Evolutionary conservation across 2,888 invertebrate genomes (phyloP).

Genomic region (Galeruca laticollis): DNA sequence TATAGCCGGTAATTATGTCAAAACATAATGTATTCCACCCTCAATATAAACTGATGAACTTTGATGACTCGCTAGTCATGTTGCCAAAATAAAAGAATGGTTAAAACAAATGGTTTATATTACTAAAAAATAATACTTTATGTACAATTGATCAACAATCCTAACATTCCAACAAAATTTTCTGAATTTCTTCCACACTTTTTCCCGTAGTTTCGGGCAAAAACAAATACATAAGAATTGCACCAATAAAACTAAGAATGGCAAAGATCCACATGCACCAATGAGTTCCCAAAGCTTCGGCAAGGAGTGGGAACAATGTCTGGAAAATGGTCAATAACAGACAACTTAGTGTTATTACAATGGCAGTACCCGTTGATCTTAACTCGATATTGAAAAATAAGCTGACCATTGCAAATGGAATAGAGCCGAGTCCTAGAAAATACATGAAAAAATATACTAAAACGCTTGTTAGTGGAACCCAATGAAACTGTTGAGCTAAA

Average conservation of each 20-base stretch:
- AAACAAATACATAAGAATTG: slow-evolving; percentile 1
- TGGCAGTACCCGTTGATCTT: background rate
- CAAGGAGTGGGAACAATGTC: background rate
- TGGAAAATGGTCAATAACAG: background rate
- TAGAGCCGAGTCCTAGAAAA: background rate
- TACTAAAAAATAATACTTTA: background rate
- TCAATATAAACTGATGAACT: too few species aligned
- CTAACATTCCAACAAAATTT: background rate
- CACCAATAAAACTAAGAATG: background rate
- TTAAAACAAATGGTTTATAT: background rate
- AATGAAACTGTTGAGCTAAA: slow-evolving; percentile 8
- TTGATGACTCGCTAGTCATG: background rate
- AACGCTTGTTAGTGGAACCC: slow-evolving; percentile 2
- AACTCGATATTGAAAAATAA: slow-evolving; percentile 2
- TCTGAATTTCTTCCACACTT: slow-evolving; percentile 11
- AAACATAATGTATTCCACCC: background rate
- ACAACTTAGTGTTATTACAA: background rate
- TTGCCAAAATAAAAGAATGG: background rate
- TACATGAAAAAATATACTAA: background rate
- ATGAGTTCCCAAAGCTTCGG: slow-evolving; percentile 2
- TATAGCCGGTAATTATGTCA: too few species aligned
- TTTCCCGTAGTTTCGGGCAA: slow-evolving; percentile 5
- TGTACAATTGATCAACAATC: background rate
- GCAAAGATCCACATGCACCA: slow-evolving; percentile 16
- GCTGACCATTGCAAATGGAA: background rate